Evolutionary conservation across 2,797 vertebrate species (phyloP).

Genomic region (Anisognathus igniventris): DNA sequence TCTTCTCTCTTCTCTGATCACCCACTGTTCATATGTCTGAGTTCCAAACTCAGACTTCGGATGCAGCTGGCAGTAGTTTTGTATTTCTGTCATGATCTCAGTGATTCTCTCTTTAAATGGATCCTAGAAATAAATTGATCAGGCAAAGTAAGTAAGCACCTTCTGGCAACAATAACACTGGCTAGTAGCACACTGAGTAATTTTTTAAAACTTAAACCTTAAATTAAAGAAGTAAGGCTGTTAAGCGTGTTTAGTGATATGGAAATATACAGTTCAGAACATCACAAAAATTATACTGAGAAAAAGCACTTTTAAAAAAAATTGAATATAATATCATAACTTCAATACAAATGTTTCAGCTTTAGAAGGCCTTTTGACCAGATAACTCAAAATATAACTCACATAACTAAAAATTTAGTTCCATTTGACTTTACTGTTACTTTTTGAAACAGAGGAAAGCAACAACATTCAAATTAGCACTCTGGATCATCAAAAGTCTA

Average conservation of each 20-base stretch:
- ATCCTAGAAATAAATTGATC: constrained; percentile 80
- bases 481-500: not conserved
- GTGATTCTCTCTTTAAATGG: constrained; percentile 89
- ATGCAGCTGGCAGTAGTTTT: constrained; percentile 78
- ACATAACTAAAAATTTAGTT: not conserved
- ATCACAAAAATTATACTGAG: not conserved
- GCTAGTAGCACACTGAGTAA: not conserved
- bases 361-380: not conserved
- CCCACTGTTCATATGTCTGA: constrained; percentile 94
- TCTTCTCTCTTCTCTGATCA: constrained; percentile 83
- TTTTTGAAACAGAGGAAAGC: not conserved
- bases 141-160: not conserved
- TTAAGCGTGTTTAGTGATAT: not conserved
- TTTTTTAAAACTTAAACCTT: not conserved
- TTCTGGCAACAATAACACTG: not conserved
- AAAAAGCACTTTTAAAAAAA: not conserved
- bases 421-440: not conserved
- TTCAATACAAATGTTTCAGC: not conserved
- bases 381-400: not conserved
- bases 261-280: not conserved
- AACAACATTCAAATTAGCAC: not conserved
- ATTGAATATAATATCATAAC: not conserved
- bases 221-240: not conserved
- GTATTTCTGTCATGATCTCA: constrained; percentile 88
- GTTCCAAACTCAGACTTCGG: constrained; percentile 85